phyloP scores from a whole-genome alignment of 2,797 vertebrate species.

The Microchirus variegatus region DNA sequence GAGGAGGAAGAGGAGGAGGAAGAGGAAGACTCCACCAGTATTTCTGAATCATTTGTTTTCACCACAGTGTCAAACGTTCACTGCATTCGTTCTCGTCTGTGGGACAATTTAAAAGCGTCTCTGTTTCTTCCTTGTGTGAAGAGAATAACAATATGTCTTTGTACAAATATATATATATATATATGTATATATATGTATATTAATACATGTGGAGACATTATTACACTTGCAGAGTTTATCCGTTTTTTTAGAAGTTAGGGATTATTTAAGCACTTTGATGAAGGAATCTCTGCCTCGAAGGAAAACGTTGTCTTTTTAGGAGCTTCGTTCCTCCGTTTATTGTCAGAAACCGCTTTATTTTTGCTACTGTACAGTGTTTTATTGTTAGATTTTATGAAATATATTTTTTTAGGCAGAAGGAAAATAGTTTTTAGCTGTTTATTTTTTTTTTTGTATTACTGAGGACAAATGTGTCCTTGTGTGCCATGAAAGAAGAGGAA shows the following conservation, averaged over 20 bases:
- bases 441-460: neutral
- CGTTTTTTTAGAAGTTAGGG: no score
- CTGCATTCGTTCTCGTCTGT: no score
- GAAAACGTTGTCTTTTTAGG: neutral
- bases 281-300: neutral
- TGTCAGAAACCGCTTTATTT: no score
- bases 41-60: constrained; percentile 27
- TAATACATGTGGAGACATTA: no score
- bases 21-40: neutral
- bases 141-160: no score
- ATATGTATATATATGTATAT: no score
- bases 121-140: no score
- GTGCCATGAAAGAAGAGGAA: constrained; percentile 5
- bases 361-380: neutral
- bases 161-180: no score
- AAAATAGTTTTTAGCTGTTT: neutral
- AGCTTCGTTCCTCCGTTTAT: neutral
- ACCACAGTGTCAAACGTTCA: no score
- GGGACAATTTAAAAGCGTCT: no score
- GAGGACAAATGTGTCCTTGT: constrained; percentile 16
- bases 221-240: no score
- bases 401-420: neutral
- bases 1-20: neutral
- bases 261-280: neutral
- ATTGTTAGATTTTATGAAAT: neutral